Base-by-base conservation (phyloP, 2,113 vertebrate genomes). In the Semicossyphus pulcher region DNA sequence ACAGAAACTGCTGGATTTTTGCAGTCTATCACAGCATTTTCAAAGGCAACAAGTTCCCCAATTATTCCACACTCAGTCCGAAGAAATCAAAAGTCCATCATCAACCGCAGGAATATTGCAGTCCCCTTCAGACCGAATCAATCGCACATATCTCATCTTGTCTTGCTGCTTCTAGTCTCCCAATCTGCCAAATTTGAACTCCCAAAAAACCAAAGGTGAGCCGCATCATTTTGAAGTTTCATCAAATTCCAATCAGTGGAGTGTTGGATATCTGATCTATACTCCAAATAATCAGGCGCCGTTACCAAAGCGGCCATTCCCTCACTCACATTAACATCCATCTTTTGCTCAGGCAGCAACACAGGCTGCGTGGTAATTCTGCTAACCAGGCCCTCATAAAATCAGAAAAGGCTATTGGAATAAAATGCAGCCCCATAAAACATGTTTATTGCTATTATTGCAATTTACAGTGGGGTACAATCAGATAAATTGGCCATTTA, bases 401-500 rank as follows among this genome's bases (percentile, higher is more conserved):
- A 64, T 59, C 45, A 71, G 37, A 25, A 76, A 9, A 67, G 59
- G 58, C 74, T 45, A 51, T 73, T 81, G 10, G 56, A 60, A 53
- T 81, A 52, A 76, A 76, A 66, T 28, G 31, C 47, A 52, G 62
- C 62, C 59, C 59, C 67, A 52, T 76, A 49, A 73, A 88, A 45
- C 67, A 79, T 67, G 12, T 31, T 66, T 67, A 54, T 72, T 25
- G 32, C 31, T 20, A 51, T 76, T 36, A 36, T 25, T 26, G 69
- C 51, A 69, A 37, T 80, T 56, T 66, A 9, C 26, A 49, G 44
- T 47, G 54, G 34, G 26, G 5, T 51, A 34, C 65, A 44, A 60
- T 61, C 41, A 57, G 73, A 73, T 47, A 53, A 76, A 80, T 52
- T 62, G 76, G 80, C 47, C 36, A 67, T 87, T 78, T 39, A 47